Conservation (phyloP, 2,797 vertebrate species). For the Falco novaeseelandiae region DNA sequence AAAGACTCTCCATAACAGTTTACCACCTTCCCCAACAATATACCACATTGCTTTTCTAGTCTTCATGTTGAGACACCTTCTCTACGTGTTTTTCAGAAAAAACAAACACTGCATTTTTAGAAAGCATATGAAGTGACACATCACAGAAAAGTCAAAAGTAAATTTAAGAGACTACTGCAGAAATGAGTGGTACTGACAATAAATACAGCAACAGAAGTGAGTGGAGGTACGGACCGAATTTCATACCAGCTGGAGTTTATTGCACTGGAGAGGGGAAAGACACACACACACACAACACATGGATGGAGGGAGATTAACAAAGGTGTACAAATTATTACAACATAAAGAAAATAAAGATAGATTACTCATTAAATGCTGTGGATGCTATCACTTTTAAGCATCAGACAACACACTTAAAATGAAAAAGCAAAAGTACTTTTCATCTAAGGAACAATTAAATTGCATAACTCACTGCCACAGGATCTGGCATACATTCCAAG, state of each 20-base stretch:
- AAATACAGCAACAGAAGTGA: not conserved
- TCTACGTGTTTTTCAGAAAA: not conserved
- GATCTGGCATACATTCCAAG: not conserved
- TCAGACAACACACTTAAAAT: slow-evolving; percentile 2
- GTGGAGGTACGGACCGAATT: not conserved
- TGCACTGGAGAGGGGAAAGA: not conserved
- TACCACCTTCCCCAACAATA: not conserved
- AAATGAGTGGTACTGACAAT: not conserved
- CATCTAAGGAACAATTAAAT: slow-evolving; percentile 11
- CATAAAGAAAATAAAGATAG: not conserved
- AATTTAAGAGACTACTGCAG: not conserved
- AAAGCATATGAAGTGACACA: not conserved
- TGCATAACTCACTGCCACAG: not conserved
- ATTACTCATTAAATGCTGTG: not conserved
- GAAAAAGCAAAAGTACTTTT: not conserved
- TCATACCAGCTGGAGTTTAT: not conserved
- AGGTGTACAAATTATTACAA: not conserved
- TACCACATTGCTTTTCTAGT: not conserved
- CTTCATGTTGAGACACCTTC: not conserved
- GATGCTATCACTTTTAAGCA: not conserved
- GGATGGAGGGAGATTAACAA: not conserved
- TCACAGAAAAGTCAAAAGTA: not conserved
- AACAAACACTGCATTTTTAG: not conserved
- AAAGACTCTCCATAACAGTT: not conserved
- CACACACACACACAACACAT: not conserved